Conservation (phyloP, 2,797 vertebrate species). For the Iguana delicatissima region DNA sequence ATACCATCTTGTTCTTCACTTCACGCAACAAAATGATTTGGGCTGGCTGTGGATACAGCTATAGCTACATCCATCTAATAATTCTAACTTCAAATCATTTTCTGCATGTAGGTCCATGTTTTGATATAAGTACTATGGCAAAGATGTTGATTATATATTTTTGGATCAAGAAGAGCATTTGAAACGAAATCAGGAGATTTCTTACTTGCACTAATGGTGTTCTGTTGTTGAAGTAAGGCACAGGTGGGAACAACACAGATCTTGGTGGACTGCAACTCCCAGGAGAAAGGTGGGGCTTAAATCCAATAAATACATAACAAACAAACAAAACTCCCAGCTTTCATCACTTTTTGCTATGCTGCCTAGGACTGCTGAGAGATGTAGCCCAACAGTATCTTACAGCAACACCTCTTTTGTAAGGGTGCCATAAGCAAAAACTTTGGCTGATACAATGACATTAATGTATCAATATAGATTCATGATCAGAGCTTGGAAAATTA, state of each 20-base stretch:
- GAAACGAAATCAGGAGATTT: background rate
- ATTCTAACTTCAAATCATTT: too few relatives aligned
- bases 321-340: too few relatives aligned
- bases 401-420: background rate
- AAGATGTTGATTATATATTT: background rate
- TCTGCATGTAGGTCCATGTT: background rate
- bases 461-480: background rate
- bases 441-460: background rate
- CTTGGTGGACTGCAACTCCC: too few relatives aligned
- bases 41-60: background rate
- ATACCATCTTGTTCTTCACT: background rate
- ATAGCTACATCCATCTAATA: too few relatives aligned
- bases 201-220: background rate
- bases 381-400: too few relatives aligned
- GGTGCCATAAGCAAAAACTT: background rate
- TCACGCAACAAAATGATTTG: background rate
- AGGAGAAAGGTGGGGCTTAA: too few relatives aligned
- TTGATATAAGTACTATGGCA: background rate
- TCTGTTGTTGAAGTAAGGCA: background rate
- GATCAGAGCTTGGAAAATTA: background rate
- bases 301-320: too few relatives aligned
- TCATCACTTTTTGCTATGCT: too few relatives aligned
- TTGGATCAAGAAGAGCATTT: background rate
- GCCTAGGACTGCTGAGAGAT: too few relatives aligned
- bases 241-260: too few relatives aligned